Evolutionary conservation across 2,113 vertebrate species (phyloP).

Genomic region (Astur gentilis): DNA sequence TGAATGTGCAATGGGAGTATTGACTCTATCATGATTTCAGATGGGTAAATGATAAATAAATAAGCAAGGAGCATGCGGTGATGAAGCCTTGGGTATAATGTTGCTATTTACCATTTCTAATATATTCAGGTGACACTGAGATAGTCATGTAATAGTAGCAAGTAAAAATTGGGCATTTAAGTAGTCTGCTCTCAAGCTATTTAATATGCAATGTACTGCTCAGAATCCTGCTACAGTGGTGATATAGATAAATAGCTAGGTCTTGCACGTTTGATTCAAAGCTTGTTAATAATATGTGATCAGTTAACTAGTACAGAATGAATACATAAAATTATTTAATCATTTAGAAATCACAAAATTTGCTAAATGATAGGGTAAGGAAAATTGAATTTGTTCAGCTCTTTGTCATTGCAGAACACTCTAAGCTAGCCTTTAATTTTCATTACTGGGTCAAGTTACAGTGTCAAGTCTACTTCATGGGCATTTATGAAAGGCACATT

Average conservation of each 20-base stretch:
- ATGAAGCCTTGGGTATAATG: neutral
- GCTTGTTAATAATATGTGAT: neutral
- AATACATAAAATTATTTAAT: neutral
- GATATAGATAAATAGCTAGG: neutral
- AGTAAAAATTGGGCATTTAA: neutral
- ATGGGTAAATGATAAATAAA: neutral
- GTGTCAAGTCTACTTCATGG: neutral
- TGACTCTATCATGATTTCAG: neutral
- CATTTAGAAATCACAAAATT: neutral
- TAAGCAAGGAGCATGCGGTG: neutral
- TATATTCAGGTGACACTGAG: neutral
- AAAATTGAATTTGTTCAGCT: neutral
- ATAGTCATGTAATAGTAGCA: rapidly evolving
- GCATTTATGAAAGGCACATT: neutral
- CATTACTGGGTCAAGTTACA: neutral
- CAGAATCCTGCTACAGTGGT: neutral
- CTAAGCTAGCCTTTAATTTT: neutral
- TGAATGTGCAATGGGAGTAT: neutral
- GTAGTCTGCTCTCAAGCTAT: neutral
- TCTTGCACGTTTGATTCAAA: neutral
- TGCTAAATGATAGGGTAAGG: neutral
- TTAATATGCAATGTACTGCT: neutral
- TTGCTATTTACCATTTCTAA: neutral
- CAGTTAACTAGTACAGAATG: neutral
- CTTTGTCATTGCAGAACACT: neutral